phyloP scores from a whole-genome alignment of 2,888 invertebrate species.

The Isotomurus palustris region DNA sequence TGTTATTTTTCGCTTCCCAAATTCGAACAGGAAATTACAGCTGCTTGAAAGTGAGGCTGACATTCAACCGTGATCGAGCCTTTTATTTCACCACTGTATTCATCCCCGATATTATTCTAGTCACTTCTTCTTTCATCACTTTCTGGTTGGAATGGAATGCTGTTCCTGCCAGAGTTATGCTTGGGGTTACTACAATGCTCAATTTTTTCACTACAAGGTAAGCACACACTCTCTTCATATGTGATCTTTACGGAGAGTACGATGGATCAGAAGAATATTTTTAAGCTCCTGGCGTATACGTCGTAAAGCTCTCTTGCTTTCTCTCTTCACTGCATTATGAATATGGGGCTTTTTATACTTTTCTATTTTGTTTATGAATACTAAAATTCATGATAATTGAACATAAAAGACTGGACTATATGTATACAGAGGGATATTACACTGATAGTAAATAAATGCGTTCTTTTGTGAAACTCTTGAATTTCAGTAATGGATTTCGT shows the following conservation, averaged over 20 bases:
- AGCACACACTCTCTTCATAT: too few species aligned
- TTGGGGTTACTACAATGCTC: constrained; percentile 92
- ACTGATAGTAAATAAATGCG: too few species aligned
- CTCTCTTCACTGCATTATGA: too few species aligned
- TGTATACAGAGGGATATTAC: too few species aligned
- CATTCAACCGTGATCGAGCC: constrained; percentile 90
- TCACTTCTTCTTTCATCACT: constrained; percentile 93
- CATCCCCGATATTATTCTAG: constrained; percentile 92
- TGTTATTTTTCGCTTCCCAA: neutral
- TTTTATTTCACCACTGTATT: constrained; percentile 97
- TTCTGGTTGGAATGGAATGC: constrained; percentile 98
- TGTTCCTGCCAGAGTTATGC: constrained; percentile 92
- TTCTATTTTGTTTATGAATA: too few species aligned
- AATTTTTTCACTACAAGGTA: constrained; percentile 85
- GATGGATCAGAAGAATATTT: too few species aligned
- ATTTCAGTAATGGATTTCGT: constrained; percentile 47
- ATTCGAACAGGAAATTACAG: constrained; percentile 79
- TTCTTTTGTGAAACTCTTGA: constrained; percentile 5
- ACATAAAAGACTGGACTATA: too few species aligned
- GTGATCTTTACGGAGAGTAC: too few species aligned
- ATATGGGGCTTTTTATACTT: too few species aligned
- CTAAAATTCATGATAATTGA: too few species aligned
- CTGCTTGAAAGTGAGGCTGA: constrained; percentile 87
- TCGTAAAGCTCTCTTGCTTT: too few species aligned
- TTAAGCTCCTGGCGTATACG: too few species aligned